Base-by-base conservation (phyloP, 2,888 invertebrate genomes). In the Tachina lurida region DNA sequence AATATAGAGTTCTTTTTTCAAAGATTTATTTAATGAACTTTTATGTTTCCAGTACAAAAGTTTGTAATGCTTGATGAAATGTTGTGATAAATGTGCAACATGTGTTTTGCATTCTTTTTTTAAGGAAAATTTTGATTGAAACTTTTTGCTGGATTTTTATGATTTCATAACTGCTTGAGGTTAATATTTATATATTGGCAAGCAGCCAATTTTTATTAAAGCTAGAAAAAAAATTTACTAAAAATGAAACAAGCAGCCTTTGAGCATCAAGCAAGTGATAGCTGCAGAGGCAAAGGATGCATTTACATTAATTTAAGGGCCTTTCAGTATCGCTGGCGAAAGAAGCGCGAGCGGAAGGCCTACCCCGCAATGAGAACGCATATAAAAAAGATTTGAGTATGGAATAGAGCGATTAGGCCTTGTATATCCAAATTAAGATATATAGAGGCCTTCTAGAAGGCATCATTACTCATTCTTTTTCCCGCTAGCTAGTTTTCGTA, bases 81-180 rank as follows among this genome's bases (percentile, higher is more conserved):
- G 54, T 62, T 85, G 31, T 31, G 85, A 82, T 82, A 65, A 52
- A 85, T 85, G 74, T 19, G 74, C 70, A 85, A 74, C 85, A 85
- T 75, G 75, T 78, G 71, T 63, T 63, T 45, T 74, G 41, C 13
- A 31, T 17, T 49, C 43, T 43, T 7, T 39, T 22, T 19, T 41
- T 19, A 65, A 65, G 10, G 39, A 39, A 41, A 60, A 17, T 62
- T 43, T 43, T 17, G 12, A 43, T 43, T 43, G 17, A 62, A 62
- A 17, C 9, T 22, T 13, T 58, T 58, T 58, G 54, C 19, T 52
- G 43, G 31, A 54, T 13, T 31, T n/a, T 19, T 10, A 12, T 56
- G 10, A 8, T 12, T 22, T 56, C 12, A 31, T 52, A 67, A 49
- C 13, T 15, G 13, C 15, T 49, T 49, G 7, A n/a, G 52, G n/a